Evolutionary conservation across 2,797 vertebrate species (phyloP).

Genomic region (Muscicapa striata): DNA sequence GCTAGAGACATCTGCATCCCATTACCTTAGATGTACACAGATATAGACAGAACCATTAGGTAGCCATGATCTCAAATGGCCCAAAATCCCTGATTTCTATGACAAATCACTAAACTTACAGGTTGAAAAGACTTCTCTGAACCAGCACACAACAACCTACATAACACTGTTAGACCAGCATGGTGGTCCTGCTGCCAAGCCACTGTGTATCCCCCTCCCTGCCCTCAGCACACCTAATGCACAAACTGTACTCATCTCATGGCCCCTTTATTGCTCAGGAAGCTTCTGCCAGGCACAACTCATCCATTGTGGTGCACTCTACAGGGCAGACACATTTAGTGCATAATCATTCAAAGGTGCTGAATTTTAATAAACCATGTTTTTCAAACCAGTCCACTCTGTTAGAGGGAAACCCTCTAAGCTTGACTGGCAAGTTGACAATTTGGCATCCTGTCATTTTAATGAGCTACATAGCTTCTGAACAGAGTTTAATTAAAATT

Average conservation of each 20-base stretch:
- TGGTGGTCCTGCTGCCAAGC: not conserved
- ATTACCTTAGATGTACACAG: not conserved
- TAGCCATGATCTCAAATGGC: not conserved
- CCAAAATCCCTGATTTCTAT: not conserved
- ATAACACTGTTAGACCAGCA: too few species aligned
- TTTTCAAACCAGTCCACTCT: not conserved
- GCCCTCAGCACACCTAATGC: not conserved
- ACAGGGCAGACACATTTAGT: not conserved
- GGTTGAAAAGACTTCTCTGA: not conserved
- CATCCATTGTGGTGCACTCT: not conserved
- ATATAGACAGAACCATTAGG: not conserved
- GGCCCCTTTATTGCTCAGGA: not conserved
- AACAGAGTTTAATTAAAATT: slow-evolving; percentile 39
- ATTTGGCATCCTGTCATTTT: not conserved
- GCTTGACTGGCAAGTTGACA: not conserved
- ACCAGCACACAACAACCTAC: not conserved
- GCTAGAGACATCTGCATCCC: fast-evolving
- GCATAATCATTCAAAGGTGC: not conserved
- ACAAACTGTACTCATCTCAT: not conserved
- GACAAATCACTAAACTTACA: not conserved
- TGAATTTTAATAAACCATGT: not conserved
- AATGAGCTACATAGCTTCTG: not conserved
- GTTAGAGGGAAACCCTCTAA: not conserved
- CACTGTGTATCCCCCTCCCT: fast-evolving
- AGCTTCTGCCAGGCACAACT: not conserved